Conservation (phyloP, 1,140 invertebrate species). For the Coelopa frigida region DNA sequence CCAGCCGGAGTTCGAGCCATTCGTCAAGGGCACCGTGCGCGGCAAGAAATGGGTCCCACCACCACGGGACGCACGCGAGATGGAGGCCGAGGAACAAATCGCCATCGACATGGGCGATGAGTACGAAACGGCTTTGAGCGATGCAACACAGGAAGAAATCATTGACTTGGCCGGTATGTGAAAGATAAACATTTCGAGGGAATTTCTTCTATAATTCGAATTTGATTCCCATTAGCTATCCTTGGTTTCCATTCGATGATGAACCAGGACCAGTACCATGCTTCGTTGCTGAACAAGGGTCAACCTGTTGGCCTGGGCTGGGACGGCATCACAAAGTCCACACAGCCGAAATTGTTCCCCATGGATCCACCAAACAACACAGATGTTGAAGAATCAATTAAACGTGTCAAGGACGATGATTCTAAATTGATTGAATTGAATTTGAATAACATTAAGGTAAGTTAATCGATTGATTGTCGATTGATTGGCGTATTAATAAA, state of each 20-base stretch:
- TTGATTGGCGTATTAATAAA: too few relatives aligned
- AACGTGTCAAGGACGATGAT: slow-evolving; percentile 84
- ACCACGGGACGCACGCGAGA: slow-evolving; percentile 71
- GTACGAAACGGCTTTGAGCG: slow-evolving; percentile 85
- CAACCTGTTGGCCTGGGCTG: slow-evolving; percentile 79
- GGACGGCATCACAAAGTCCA: slow-evolving; percentile 91
- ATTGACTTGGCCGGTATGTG: slow-evolving; percentile 91
- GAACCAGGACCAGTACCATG: slow-evolving; percentile 99
- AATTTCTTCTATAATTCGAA: neutral
- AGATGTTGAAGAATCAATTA: slow-evolving; percentile 84
- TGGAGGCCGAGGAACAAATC: slow-evolving; percentile 83
- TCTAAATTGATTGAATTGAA: slow-evolving; percentile 79
- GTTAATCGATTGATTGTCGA: too few relatives aligned
- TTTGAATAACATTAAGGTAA: slow-evolving; percentile 95
- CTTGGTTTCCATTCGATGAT: slow-evolving; percentile 99
- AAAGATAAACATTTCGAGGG: neutral
- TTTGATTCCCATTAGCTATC: slow-evolving; percentile 64
- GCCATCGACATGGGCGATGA: slow-evolving; percentile 91
- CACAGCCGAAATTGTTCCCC: slow-evolving; percentile 83
- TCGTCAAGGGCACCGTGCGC: slow-evolving; percentile 76
- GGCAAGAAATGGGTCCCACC: slow-evolving; percentile 93
- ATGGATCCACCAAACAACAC: slow-evolving; percentile 90
- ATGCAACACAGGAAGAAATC: slow-evolving; percentile 94
- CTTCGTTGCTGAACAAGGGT: slow-evolving; percentile 85
- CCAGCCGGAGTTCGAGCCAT: slow-evolving; percentile 92